Base-by-base conservation (phyloP, 2,797 vertebrate genomes). In the Rhabdomys pumilio region DNA sequence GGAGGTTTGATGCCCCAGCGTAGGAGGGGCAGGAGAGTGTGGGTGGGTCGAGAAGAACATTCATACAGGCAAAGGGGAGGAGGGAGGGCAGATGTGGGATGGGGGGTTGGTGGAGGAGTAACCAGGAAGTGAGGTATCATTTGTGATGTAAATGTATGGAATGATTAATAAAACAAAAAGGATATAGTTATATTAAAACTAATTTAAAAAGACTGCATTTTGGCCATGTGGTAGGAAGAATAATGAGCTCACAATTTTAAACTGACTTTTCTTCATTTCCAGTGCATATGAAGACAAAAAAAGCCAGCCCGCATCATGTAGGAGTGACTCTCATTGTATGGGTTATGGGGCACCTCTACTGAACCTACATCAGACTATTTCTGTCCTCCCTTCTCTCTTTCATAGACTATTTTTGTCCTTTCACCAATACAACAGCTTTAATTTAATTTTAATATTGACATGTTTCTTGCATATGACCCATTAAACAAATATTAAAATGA, bases 391-490 rank as follows among this genome's bases (percentile, higher is more conserved):
- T 55, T 53, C 82, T 93, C 7, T 79, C n/a, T 80, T 38, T 44
- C 19, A 59, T 38, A 44, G 63, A 86, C 82, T 55, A 69, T 34
- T 87, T 63, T 84, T 77, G 9, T 87, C 83, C 15, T 12, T 90
- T 88, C 14, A 80, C 10, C 65, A 95, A 63, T 50, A 57, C 44
- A 61, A 61, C 12, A 34, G 11, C 20, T 92, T 94, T 79, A 87
- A 63, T 92, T 79, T 47, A 90, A 63, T 92, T 83, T 57, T 92
- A n/a, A 1, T 8, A 81, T 88, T 93, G 87, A 22, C 29, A 6
- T 22, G 3, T 55, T 72, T 57, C 17, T 72, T 90, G 17, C 13
- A 10, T 80, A 75, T 22, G n/a, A 65, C n/a, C 24, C 61, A 81
- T n/a, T 83, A 6, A 22, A 44, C 31, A 82, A 91, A 87, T 92